Evolutionary conservation across 1,140 invertebrate genomes (phyloP).

Genomic region (Drosophila kurseongensis): DNA sequence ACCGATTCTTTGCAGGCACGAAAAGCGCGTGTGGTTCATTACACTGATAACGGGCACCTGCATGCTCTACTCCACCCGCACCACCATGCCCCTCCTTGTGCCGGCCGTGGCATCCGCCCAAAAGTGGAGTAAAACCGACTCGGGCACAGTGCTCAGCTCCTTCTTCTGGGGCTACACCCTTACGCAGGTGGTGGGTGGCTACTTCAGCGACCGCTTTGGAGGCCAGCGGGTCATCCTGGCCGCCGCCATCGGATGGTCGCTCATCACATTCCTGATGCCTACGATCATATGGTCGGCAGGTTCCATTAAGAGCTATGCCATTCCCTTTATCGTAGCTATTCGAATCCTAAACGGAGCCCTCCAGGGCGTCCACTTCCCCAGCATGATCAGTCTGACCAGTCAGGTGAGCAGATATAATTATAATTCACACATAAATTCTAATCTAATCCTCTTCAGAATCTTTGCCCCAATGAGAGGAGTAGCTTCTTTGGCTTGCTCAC

Average conservation of each 20-base stretch:
- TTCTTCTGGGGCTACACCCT: constrained; percentile 93
- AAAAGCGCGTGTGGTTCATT: constrained; percentile 87
- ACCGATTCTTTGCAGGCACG: constrained; percentile 80
- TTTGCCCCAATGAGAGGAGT: constrained; percentile 88
- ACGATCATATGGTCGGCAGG: constrained; percentile 87
- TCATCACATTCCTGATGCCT: constrained; percentile 89
- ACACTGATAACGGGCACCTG: constrained; percentile 88
- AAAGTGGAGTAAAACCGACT: constrained; percentile 90
- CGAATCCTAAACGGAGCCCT: constrained; percentile 89
- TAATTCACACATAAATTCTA: neutral
- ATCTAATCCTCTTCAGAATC: constrained; percentile 60
- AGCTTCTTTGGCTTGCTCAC: constrained; percentile 90
- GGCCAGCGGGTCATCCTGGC: constrained; percentile 89
- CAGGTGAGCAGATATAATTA: constrained; percentile 84
- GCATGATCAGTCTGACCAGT: constrained; percentile 90
- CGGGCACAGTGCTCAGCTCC: constrained; percentile 89
- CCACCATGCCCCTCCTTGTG: constrained; percentile 89
- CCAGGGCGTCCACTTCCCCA: constrained; percentile 90
- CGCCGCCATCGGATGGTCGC: constrained; percentile 88
- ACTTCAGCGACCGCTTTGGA: constrained; percentile 89
- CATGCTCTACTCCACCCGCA: constrained; percentile 89
- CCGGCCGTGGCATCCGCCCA: constrained; percentile 88
- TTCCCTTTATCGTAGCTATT: constrained; percentile 87
- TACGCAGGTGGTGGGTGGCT: constrained; percentile 90
- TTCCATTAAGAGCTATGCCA: constrained; percentile 85